Conservation (phyloP, 1,140 invertebrate species). For the Oscheius sp. region DNA sequence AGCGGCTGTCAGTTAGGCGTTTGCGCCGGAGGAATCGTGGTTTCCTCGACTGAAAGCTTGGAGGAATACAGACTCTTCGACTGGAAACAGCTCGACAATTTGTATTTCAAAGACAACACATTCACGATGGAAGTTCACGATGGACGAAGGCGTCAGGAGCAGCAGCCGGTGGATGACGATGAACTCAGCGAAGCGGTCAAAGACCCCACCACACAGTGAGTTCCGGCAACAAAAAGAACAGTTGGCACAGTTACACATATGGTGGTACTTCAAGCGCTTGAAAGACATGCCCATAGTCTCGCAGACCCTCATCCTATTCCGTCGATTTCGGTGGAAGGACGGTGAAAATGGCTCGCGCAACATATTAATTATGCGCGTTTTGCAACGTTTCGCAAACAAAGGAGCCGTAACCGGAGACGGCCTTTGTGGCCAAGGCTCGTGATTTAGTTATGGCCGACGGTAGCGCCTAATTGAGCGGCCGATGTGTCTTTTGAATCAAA, state of each 20-base stretch:
- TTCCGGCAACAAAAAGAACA: too few species aligned
- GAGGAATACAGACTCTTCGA: background rate
- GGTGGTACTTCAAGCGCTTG: background rate
- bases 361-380: too few species aligned
- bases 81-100: slow-evolving; percentile 8
- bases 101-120: slow-evolving; percentile 3
- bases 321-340: too few species aligned
- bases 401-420: background rate
- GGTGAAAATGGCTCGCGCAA: too few species aligned
- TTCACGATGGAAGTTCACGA: slow-evolving; percentile 4
- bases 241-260: background rate
- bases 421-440: background rate
- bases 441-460: slow-evolving; percentile 2
- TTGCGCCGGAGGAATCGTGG: background rate
- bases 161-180: background rate
- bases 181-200: background rate
- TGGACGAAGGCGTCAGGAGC: background rate
- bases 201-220: slow-evolving; percentile 15
- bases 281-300: background rate
- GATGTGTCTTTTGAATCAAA: background rate
- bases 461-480: background rate
- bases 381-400: too few species aligned
- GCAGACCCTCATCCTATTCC: too few species aligned
- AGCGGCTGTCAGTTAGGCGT: background rate
- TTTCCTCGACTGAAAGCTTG: background rate